These are phyloP conservation scores for Acipenser ruthenus DNA, from an alignment of 2,797 vertebrate species.

Conservation along the genomic window DNA sequence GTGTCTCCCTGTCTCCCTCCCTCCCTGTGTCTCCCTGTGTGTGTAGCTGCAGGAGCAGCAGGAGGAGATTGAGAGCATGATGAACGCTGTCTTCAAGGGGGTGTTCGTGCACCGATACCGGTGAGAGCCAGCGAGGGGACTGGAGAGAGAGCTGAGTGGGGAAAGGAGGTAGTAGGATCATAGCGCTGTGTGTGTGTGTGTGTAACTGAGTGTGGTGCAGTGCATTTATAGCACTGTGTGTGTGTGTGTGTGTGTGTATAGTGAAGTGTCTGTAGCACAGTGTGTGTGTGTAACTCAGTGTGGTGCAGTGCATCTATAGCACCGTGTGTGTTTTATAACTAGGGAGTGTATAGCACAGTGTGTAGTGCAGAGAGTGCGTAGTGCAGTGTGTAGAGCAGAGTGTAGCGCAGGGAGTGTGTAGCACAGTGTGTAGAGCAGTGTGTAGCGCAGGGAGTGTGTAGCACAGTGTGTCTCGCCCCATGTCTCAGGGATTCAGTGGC, in stretches of 20 bases:
- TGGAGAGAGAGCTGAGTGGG: conserved; percentile 4
- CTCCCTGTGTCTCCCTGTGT: not conserved
- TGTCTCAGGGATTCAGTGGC: conserved; percentile 57
- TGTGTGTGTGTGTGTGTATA: not conserved
- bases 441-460: no score
- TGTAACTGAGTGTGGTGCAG: no score
- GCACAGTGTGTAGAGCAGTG: no score
- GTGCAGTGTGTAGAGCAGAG: not conserved
- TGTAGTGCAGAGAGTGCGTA: no score
- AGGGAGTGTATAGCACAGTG: not conserved
- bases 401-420: no score
- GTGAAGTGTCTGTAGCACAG: no score
- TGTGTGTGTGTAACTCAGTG: not conserved
- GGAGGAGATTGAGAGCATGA: conserved; percentile 72
- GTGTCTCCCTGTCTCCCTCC: no score
- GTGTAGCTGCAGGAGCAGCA: conserved; percentile 70
- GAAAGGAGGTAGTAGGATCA: not conserved
- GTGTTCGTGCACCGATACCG: conserved; percentile 88
- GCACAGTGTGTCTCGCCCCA: not conserved
- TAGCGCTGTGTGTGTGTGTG: not conserved
- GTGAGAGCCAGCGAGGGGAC: conserved; percentile 26
- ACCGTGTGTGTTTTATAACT: no score
- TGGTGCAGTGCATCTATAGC: no score
- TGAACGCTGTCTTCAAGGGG: conserved; percentile 77
- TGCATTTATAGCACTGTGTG: not conserved